Conservation (phyloP, 2,888 invertebrate genomes). For the Crossocerus cetratus region DNA sequence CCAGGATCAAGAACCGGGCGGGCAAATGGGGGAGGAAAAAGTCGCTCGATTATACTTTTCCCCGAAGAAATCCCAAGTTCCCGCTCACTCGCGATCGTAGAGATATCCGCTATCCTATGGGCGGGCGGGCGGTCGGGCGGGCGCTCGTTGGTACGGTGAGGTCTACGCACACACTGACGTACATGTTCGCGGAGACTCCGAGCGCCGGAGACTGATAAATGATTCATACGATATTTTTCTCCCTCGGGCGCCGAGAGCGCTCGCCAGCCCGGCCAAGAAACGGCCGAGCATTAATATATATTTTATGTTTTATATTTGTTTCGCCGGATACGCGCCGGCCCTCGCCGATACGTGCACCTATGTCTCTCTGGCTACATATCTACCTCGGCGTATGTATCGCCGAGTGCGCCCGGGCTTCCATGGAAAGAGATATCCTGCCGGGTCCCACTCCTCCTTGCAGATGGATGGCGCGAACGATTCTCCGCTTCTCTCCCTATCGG, state of each 20-base stretch:
- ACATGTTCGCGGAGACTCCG: conserved; percentile 55
- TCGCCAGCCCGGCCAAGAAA: conserved; percentile 62
- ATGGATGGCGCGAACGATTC: conserved; percentile 51
- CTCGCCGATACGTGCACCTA: background rate
- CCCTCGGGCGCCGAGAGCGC: conserved; percentile 44
- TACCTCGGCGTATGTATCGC: background rate
- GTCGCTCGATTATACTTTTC: background rate
- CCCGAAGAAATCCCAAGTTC: background rate
- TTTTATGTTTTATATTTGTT: conserved; percentile 66
- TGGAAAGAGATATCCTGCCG: background rate
- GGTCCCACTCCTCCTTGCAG: conserved; percentile 36
- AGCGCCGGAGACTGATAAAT: conserved; percentile 71
- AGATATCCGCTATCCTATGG: background rate
- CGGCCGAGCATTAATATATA: conserved; percentile 68
- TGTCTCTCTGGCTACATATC: background rate
- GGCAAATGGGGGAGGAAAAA: too few relatives aligned
- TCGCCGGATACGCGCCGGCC: conserved; percentile 40
- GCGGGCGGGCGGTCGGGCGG: background rate
- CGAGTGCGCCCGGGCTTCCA: background rate
- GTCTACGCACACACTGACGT: conserved; percentile 12
- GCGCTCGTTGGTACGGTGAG: background rate
- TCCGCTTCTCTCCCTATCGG: conserved; percentile 9
- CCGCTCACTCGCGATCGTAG: conserved; percentile 4
- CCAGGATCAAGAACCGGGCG: too few relatives aligned
- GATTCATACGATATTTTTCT: conserved; percentile 70